Evolutionary conservation across 2,888 invertebrate species (phyloP), one percentile per base, ranked within the genome.

Genomic region (Hydroisotoma schaefferi): DNA sequence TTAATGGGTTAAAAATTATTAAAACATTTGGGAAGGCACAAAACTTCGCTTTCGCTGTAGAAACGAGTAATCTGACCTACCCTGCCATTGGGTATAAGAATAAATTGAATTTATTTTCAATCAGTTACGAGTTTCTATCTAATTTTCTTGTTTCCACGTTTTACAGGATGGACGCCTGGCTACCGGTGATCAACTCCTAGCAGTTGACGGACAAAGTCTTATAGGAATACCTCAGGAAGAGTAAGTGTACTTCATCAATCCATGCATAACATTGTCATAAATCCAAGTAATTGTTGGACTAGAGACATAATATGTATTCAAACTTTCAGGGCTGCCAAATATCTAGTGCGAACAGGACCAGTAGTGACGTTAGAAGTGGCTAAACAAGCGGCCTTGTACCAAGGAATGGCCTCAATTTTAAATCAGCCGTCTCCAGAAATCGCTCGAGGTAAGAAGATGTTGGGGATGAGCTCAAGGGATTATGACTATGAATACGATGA

Each of bases 381-480:
- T 25, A 98, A 98, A 78, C 94, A 97, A 77, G 98, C 95, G 52
- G 99, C 98, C 52, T 88, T 95, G 74, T 89, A 91, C 76, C 97
- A 99, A 79, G 98, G 98, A 26, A 81, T 99, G 57, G 94, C 94
- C 18, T 92, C 93, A 18, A 69, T 72, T 69, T 80, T 97, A 52
- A 91, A 90, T 73, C 94, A 94, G 76, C 94, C 94, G 12, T 90
- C 90, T 73, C 91, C 91, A 55, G 83, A 86, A 65, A 86, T 86
- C 77, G 83, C 84, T 74, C 81, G 87, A 82, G 87, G 87, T 87
- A 80, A 63, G 70, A 61, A 51, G 37, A 59, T 59, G 48, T 56
- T 61, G 26, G 54, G 48, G 44, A 6, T 5, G 15, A n/a, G n/a
- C n/a, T n/a, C n/a, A n/a, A n/a, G n/a, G n/a, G 63, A 63, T 55